Percentiles rank a stretch among this genome's conserved stretches.
Evolutionary conservation across 2,888 invertebrate genomes (phyloP).

Genomic region (Cancer borealis): DNA sequence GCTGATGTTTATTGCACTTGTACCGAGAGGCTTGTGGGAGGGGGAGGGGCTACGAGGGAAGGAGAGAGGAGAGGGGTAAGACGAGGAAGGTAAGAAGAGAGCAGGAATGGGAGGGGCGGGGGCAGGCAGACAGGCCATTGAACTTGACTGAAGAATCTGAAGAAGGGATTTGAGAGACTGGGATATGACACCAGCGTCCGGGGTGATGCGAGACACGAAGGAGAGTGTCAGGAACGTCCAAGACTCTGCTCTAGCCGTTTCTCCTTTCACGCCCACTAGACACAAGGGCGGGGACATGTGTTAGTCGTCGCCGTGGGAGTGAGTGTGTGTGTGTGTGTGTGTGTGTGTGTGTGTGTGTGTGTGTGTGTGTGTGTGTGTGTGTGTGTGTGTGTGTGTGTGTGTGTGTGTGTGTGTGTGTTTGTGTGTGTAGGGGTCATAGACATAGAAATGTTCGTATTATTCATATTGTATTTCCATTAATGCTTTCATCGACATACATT

Average conservation of each 20-base stretch:
- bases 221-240: neutral
- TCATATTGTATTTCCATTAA: neutral
- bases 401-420: constrained; percentile 36
- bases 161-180: neutral
- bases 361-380: constrained; percentile 34
- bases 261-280: neutral
- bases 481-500: neutral
- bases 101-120: neutral
- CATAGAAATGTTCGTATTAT: neutral
- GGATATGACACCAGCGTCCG: neutral
- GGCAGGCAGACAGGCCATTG: neutral
- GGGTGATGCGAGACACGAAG: neutral
- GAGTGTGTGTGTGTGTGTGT: neutral
- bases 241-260: neutral
- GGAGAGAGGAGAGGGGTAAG: constrained; percentile 12
- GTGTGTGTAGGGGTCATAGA: constrained; percentile 5
- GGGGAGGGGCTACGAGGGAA: neutral
- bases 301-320: neutral
- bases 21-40: neutral
- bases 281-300: neutral
- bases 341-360: constrained; percentile 20
- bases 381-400: constrained; percentile 38
- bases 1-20: neutral
- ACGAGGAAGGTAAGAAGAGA: neutral
- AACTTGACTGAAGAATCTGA: neutral